Percentiles rank a stretch among this genome's conserved stretches.
Evolutionary conservation across 2,113 vertebrate species (phyloP).

Genomic region (Balaeniceps rex): DNA sequence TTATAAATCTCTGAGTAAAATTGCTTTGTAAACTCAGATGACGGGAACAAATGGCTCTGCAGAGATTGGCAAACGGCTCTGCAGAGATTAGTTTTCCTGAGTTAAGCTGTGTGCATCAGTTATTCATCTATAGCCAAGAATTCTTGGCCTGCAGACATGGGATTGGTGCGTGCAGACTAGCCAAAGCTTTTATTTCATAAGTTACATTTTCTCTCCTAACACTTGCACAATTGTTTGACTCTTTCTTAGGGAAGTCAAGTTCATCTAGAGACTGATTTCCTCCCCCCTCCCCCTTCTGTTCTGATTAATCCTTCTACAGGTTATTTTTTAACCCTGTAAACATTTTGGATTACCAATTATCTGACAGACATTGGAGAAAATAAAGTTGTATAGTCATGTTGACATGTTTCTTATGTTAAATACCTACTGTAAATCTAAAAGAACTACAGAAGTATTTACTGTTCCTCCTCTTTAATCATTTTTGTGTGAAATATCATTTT

Average conservation of each 20-base stretch:
- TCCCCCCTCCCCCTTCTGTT: not conserved
- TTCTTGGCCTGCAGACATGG: not conserved
- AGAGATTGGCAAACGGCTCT: not conserved
- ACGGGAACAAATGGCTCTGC: not conserved
- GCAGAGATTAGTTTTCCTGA: not conserved
- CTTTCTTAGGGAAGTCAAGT: not conserved
- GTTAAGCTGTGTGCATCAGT: not conserved
- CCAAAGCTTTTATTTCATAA: not conserved
- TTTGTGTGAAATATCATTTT: not conserved
- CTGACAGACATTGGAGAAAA: not conserved
- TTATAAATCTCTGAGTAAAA: not conserved
- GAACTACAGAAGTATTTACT: not conserved
- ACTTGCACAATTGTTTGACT: not conserved
- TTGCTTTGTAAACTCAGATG: not conserved
- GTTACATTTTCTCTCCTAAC: not conserved
- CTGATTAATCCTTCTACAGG: not conserved
- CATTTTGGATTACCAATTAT: slow-evolving; percentile 7
- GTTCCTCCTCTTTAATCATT: not conserved
- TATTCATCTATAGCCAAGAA: not conserved
- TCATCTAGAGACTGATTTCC: not conserved
- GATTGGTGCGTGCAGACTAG: not conserved
- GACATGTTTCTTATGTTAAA: not conserved
- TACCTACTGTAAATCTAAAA: not conserved
- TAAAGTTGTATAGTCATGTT: not conserved
- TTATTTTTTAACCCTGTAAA: slow-evolving; percentile 36